phyloP scores from a whole-genome alignment of 1,140 invertebrate genomes.

The Bacillus rossius region DNA sequence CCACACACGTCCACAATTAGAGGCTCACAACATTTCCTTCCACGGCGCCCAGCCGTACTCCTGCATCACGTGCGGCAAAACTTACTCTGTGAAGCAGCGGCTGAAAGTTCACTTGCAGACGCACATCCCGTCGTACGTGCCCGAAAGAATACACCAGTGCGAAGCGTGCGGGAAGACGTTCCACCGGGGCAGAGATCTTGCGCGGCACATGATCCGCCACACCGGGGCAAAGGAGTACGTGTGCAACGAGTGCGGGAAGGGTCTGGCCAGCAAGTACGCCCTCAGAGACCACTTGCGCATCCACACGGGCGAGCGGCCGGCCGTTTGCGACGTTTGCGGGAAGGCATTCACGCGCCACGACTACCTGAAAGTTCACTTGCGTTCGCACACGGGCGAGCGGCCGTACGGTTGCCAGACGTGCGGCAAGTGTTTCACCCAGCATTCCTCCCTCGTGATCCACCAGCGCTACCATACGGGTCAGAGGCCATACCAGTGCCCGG shows the following conservation, averaged over 20 bases:
- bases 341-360: constrained; percentile 10
- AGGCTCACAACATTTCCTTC: constrained; percentile 8
- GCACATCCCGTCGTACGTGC: constrained; percentile 22
- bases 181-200: constrained; percentile 50
- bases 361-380: constrained; percentile 21
- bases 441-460: constrained; percentile 43
- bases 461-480: constrained; percentile 40
- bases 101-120: constrained; percentile 22
- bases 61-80: constrained; percentile 7
- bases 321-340: constrained; percentile 16
- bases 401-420: constrained; percentile 64
- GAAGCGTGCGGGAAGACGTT: constrained; percentile 50
- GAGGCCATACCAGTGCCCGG: constrained; percentile 56
- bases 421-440: constrained; percentile 60
- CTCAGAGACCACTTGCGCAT: constrained; percentile 4
- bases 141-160: constrained; percentile 41
- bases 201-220: constrained; percentile 57
- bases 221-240: constrained; percentile 52
- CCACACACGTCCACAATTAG: background rate
- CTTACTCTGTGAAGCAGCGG: background rate
- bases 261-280: constrained; percentile 5
- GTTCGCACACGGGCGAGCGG: constrained; percentile 56
- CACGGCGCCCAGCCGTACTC: constrained; percentile 45
- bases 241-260: constrained; percentile 40
- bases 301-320: background rate